A percentile compares a stretch with the other conserved stretches of the same genome.
These are phyloP conservation scores for Drosophila trichaetosa DNA, from an alignment of 2,888 invertebrate species.

Conservation along the genomic window DNA sequence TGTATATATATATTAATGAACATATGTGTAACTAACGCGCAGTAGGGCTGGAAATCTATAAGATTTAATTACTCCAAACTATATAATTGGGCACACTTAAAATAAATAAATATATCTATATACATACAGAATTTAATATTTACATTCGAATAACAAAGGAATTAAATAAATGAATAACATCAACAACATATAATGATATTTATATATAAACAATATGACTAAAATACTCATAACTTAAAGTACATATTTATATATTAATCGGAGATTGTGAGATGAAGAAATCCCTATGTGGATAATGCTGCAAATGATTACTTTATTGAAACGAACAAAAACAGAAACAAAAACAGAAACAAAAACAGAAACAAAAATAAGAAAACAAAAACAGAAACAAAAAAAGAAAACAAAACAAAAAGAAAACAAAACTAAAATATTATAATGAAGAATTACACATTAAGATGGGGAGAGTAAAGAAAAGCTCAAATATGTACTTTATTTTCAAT, in stretches of 20 bases:
- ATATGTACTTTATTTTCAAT: slow-evolving; percentile 19
- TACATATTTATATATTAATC: slow-evolving; percentile 49
- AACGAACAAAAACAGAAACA: slow-evolving; percentile 41
- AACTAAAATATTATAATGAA: slow-evolving; percentile 34
- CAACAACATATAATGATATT: slow-evolving; percentile 47
- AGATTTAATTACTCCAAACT: slow-evolving; percentile 75
- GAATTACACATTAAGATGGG: slow-evolving; percentile 24
- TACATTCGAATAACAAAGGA: slow-evolving; percentile 47
- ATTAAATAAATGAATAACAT: slow-evolving; percentile 34
- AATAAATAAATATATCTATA: slow-evolving; percentile 43
- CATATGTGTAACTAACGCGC: slow-evolving; percentile 21
- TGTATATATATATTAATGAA: slow-evolving; percentile 14
- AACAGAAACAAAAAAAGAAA: slow-evolving; percentile 1
- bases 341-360: too few relatives aligned
- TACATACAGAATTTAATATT: slow-evolving; percentile 60
- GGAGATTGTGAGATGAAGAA: slow-evolving; percentile 45
- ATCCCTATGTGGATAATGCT: slow-evolving; percentile 69
- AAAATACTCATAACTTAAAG: slow-evolving; percentile 50
- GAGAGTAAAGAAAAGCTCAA: slow-evolving; percentile 38
- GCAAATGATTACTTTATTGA: slow-evolving; percentile 79
- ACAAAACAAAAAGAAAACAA: slow-evolving; percentile 8
- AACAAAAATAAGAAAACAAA: slow-evolving; percentile 11
- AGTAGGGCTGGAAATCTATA: slow-evolving; percentile 62
- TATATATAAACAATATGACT: slow-evolving; percentile 42
- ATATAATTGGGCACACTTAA: slow-evolving; percentile 69